Base-by-base conservation (phyloP, 2,797 vertebrate genomes). In the Holocentrus rufus region DNA sequence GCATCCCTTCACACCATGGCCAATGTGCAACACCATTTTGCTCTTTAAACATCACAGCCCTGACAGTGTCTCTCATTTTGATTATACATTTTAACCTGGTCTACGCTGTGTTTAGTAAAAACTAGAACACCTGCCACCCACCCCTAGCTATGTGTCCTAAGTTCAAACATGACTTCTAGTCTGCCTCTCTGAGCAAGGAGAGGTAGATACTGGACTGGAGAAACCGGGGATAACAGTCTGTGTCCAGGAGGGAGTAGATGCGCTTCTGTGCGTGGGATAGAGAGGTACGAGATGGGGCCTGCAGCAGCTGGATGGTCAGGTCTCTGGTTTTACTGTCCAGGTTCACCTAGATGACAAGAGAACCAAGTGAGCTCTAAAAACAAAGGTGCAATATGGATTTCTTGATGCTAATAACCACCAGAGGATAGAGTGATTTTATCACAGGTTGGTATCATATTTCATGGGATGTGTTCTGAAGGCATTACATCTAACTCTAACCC, bases 181-280 rank as follows among this genome's bases (percentile, higher is more conserved):
- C 77, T 0, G 84, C 84, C 1, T 92, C 85, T 9, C 17, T 42
- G 2, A 93, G 83, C 60, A 95, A 69, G 8, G 85, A 77, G 57
- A 89, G 87, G 90, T 95, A 96, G 73, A 95, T 62, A 42, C 74
- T 60, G 3, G 94, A 95, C 72, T 95, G 94, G 3, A 96, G 91
- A 82, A 96, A 96, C 20, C 95, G 93, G 1, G 94, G 95, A 69
- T 94, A 95, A 39, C 94, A 95, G 83, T 96, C 95, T 1, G 85
- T 89, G 85, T 96, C 95, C 88, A 96, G 92, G 3, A 96, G 90
- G 0, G 90, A 90, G 71, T 88, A 95, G 83, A 96, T 94, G 25
- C 95, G 92, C 30, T 82, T 92, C 87, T 96, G 95, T 3, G 95
- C 95, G 5, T 89, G 91, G 22, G 79, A 81, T 49, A 96, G 91